phyloP scores from a whole-genome alignment of 2,797 vertebrate species.

The Phalanger gymnotis region DNA sequence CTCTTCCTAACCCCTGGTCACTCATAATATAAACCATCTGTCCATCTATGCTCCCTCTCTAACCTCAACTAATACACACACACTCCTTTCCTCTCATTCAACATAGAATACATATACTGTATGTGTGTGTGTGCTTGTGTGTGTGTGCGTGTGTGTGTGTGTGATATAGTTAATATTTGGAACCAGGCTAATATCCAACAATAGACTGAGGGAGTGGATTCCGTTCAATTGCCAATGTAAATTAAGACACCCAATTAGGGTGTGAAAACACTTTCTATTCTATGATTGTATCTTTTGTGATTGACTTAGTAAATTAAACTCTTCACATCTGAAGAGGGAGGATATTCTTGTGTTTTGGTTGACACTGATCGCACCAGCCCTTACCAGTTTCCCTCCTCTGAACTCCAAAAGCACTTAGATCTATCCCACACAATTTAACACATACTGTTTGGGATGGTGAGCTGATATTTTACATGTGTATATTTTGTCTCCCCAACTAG shows the following conservation, averaged over 20 bases:
- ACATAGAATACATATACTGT: neutral
- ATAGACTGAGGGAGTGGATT: slow-evolving; percentile 32
- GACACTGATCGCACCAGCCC: neutral
- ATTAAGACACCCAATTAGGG: slow-evolving; percentile 33
- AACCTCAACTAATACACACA: neutral
- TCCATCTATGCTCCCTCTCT: neutral
- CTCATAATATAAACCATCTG: neutral
- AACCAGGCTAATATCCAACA: neutral
- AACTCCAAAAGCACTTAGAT: neutral
- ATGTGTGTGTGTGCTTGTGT: fast-evolving
- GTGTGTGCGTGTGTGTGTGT: fast-evolving
- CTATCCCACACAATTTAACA: neutral
- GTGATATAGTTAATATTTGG: neutral
- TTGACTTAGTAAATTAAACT: neutral
- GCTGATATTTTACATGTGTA: neutral
- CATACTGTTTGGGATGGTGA: neutral
- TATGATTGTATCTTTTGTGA: neutral
- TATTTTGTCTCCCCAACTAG: neutral
- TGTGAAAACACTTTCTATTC: neutral
- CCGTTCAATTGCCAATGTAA: neutral
- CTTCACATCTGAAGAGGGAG: neutral
- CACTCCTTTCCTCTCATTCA: neutral
- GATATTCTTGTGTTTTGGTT: neutral
- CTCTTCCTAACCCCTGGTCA: neutral
- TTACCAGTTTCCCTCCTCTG: neutral